phyloP scores from a whole-genome alignment of 2,888 invertebrate genomes.

The Azorinus chamasolen region DNA sequence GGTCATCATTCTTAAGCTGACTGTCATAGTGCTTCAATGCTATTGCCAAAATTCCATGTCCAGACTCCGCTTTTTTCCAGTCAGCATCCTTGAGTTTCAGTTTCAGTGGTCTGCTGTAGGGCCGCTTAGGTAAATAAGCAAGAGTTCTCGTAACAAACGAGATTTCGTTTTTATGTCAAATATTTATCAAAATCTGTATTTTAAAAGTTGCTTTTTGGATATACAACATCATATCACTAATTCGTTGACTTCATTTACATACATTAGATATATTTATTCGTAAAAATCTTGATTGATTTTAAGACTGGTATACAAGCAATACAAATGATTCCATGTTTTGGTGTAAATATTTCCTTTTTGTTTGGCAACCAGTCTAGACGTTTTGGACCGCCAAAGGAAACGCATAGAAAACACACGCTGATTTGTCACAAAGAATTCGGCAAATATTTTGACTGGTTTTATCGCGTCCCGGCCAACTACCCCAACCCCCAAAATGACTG shows the following conservation, averaged over 20 bases:
- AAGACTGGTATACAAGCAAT: too few species aligned
- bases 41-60: not conserved
- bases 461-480: too few species aligned
- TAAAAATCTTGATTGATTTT: too few species aligned
- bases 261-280: too few species aligned
- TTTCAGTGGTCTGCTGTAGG: constrained; percentile 24
- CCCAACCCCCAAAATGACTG: constrained; percentile 90
- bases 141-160: constrained; percentile 10
- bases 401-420: constrained; percentile 61
- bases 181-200: too few species aligned
- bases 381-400: constrained; percentile 59
- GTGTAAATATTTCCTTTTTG: too few species aligned
- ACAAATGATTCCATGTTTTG: too few species aligned
- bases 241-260: too few species aligned
- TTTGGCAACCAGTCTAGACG: constrained; percentile 14
- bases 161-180: too few species aligned
- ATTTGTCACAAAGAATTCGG: constrained; percentile 24
- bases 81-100: constrained; percentile 9
- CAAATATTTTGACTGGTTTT: too few species aligned
- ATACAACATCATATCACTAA: too few species aligned
- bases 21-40: constrained; percentile 65
- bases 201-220: too few species aligned
- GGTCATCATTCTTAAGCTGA: constrained; percentile 76
- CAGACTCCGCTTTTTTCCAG: not conserved
- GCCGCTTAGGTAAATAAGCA: constrained; percentile 15